These are phyloP conservation scores for Anoplophora glabripennis DNA, from an alignment of 1,140 invertebrate species.

Conservation along the genomic window DNA sequence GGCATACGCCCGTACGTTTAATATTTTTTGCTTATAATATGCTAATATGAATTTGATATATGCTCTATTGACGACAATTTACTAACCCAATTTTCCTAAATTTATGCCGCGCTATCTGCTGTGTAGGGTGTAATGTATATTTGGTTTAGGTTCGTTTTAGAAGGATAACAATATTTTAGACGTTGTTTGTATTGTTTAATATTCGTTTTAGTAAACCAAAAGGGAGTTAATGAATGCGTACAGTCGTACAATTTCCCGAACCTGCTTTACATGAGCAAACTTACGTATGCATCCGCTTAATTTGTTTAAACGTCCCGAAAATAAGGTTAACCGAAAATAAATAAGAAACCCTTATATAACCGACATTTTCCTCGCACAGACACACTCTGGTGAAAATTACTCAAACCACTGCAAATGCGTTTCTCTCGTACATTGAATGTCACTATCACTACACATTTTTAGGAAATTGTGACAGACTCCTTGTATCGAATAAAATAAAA, in stretches of 20 bases:
- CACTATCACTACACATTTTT: too few relatives aligned
- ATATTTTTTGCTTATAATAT: constrained; percentile 12
- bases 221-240: constrained; percentile 39
- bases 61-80: constrained; percentile 10
- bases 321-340: too few relatives aligned
- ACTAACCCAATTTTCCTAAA: constrained; percentile 10
- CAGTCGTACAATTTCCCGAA: constrained; percentile 28
- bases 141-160: constrained; percentile 25
- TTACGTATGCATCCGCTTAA: constrained; percentile 5
- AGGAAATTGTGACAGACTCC: neutral
- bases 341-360: too few relatives aligned
- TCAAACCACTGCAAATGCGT: too few relatives aligned
- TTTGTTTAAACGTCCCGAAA: constrained; percentile 4
- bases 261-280: constrained; percentile 13
- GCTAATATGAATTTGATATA: constrained; percentile 3
- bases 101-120: constrained; percentile 17
- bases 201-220: constrained; percentile 38
- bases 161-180: constrained; percentile 39
- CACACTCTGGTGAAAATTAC: too few relatives aligned
- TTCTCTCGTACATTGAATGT: too few relatives aligned
- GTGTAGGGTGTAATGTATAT: constrained; percentile 17
- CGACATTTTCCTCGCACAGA: too few relatives aligned
- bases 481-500: neutral
- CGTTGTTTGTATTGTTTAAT: constrained; percentile 41
- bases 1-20: neutral